These are phyloP conservation scores for Eriocheir sinensis DNA, from an alignment of 1,140 invertebrate genomes.

Conservation along the genomic window DNA sequence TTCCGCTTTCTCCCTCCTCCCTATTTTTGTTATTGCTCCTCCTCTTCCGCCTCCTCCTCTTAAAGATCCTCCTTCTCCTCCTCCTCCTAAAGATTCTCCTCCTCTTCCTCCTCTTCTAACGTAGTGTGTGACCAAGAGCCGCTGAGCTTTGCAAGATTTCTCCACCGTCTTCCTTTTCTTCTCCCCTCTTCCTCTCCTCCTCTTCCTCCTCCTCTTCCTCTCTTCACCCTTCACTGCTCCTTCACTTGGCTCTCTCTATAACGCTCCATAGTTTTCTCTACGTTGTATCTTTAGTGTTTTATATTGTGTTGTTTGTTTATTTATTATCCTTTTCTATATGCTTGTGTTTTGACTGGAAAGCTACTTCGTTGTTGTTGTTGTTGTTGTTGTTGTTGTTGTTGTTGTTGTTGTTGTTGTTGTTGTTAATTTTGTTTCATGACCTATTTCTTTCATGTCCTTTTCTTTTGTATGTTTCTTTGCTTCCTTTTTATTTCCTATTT, in stretches of 20 bases:
- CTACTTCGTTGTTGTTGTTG: not conserved
- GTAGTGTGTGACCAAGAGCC: not conserved
- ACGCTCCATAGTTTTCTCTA: not conserved
- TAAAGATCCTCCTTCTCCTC: not conserved
- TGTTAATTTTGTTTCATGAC: not conserved
- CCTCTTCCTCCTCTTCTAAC: not conserved
- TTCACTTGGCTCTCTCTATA: not conserved
- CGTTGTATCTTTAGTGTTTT: too few species aligned
- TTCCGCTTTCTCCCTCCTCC: too few species aligned
- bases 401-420: not conserved
- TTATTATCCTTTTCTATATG: not conserved
- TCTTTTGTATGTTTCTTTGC: too few species aligned
- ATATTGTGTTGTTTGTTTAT: too few species aligned
- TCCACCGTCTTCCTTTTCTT: constrained; percentile 7
- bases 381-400: not conserved
- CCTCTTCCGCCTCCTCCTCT: too few species aligned
- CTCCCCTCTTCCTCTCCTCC: not conserved
- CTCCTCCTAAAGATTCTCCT: not conserved
- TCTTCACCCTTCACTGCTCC: not conserved
- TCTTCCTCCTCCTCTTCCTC: constrained; percentile 19
- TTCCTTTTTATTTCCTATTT: too few species aligned
- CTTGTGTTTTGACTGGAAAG: not conserved
- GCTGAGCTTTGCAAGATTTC: constrained; percentile 7
- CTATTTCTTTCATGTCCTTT: too few species aligned
- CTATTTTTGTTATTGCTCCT: too few species aligned